Evolutionary conservation across 2,113 vertebrate species (phyloP).

Genomic region (cattle (Bos taurus)): DNA sequence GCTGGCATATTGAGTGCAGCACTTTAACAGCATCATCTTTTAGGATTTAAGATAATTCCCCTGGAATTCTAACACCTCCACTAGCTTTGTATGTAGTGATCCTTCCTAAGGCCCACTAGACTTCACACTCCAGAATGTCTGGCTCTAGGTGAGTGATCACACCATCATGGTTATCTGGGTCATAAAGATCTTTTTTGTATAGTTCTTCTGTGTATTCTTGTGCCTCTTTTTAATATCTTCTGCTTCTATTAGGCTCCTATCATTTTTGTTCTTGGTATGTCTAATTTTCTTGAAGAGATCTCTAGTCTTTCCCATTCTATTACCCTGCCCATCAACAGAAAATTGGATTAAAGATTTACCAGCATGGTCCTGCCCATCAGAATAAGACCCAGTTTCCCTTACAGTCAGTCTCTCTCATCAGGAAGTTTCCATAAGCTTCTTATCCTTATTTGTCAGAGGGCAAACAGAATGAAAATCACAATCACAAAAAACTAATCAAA

Average conservation of each 20-base stretch:
- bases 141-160: neutral
- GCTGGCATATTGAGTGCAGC: neutral
- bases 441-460: neutral
- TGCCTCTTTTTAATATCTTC: neutral
- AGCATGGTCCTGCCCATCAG: neutral
- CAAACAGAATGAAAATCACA: neutral
- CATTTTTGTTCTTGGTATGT: neutral
- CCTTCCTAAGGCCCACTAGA: neutral
- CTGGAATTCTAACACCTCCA: neutral
- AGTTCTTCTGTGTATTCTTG: neutral
- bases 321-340: neutral
- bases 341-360: neutral
- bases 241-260: neutral
- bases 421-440: neutral
- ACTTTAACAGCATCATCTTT: neutral
- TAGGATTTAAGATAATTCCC: neutral
- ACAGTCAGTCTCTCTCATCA: neutral
- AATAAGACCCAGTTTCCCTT: neutral
- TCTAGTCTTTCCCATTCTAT: neutral
- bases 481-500: neutral
- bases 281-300: neutral
- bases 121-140: neutral
- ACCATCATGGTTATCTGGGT: neutral
- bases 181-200: neutral
- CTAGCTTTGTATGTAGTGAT: neutral